Percentiles rank a stretch among this genome's conserved stretches.
Conservation (phyloP, 2,888 invertebrate species). For the Diadegma fenestrale region DNA sequence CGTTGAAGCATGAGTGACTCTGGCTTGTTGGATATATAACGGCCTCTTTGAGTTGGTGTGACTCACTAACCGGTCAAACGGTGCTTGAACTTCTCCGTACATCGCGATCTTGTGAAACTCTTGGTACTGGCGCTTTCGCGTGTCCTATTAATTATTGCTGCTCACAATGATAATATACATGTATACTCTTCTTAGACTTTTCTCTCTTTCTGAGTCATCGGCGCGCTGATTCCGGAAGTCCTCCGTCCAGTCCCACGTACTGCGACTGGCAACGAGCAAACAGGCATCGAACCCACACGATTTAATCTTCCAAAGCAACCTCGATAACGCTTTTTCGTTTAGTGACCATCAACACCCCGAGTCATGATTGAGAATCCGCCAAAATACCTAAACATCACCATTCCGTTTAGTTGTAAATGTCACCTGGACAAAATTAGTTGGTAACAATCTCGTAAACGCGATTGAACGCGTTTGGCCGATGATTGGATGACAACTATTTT, state of each 20-base stretch:
- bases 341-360: not conserved
- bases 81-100: conserved; percentile 76
- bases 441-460: conserved; percentile 5
- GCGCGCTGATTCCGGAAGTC: conserved; percentile 47
- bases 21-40: conserved; percentile 62
- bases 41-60: conserved; percentile 69
- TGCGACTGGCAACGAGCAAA: not conserved
- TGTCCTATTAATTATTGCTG: conserved; percentile 56
- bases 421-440: conserved; percentile 1
- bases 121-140: conserved; percentile 34
- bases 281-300: not conserved
- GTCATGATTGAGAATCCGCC: not conserved
- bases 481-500: conserved; percentile 20
- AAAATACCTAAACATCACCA: not conserved
- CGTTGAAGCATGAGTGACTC: conserved; percentile 36
- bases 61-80: conserved; percentile 80
- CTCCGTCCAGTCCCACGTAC: not conserved
- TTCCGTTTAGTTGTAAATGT: not conserved
- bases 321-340: not conserved
- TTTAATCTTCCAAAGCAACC: not conserved
- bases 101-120: conserved; percentile 49
- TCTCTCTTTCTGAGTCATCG: conserved; percentile 52
- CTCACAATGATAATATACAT: conserved; percentile 24
- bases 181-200: conserved; percentile 12
- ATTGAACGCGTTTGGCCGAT: conserved; percentile 9